Evolutionary conservation across 2,797 vertebrate species (phyloP).

Genomic region (Phataginus tetradactyla): DNA sequence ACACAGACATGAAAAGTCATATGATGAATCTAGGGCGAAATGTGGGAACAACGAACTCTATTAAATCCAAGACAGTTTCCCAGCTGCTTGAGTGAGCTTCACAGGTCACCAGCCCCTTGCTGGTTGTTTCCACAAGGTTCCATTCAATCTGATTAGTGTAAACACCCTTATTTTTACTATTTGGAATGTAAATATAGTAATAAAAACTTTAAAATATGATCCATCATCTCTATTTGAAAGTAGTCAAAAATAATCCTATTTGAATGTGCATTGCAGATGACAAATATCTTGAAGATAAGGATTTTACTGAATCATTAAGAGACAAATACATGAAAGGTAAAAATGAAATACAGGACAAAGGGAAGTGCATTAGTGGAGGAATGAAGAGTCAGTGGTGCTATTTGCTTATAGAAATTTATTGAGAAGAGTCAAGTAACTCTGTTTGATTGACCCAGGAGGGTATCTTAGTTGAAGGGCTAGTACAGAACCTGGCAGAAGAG

Average conservation of each 20-base stretch:
- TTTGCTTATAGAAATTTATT: background rate
- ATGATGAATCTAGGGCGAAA: background rate
- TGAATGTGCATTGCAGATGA: background rate
- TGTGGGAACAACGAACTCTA: background rate
- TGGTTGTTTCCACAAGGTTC: background rate
- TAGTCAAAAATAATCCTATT: background rate
- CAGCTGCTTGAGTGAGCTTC: background rate
- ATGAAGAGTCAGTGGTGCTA: background rate
- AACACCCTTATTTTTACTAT: background rate
- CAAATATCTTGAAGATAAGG: background rate
- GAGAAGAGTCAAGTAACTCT: background rate
- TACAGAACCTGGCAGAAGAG: background rate
- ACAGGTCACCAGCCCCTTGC: background rate
- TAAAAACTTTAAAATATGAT: conserved; percentile 6
- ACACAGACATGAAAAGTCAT: too few relatives aligned
- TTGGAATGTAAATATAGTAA: background rate
- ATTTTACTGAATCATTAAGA: background rate
- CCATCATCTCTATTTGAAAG: background rate
- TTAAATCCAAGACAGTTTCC: background rate
- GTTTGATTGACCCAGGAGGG: background rate
- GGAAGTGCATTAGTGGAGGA: background rate
- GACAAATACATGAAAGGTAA: background rate
- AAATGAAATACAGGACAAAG: background rate
- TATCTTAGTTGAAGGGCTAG: background rate
- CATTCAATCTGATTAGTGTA: background rate